Evolutionary conservation across 2,113 vertebrate genomes (phyloP).

Genomic region (Pristiophorus japonicus): DNA sequence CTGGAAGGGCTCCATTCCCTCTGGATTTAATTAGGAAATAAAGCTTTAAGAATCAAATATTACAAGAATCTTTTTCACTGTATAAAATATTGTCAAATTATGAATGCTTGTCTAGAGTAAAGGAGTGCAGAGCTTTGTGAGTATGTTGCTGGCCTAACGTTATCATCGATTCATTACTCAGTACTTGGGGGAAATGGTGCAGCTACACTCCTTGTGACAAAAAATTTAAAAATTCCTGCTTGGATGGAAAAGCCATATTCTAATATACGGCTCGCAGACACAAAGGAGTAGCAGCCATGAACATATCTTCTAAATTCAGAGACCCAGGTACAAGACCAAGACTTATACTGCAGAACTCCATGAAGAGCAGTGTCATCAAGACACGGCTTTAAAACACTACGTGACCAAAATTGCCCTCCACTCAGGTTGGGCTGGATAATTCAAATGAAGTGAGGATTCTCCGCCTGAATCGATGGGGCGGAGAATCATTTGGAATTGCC

Average conservation of each 20-base stretch:
- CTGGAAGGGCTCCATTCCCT: not conserved
- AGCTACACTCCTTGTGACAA: not conserved
- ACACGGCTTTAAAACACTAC: not conserved
- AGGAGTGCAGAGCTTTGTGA: not conserved
- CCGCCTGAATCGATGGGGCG: too few species aligned
- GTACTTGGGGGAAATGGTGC: not conserved
- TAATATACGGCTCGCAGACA: not conserved
- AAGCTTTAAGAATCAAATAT: not conserved
- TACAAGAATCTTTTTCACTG: not conserved
- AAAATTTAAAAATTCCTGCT: not conserved
- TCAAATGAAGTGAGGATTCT: too few species aligned
- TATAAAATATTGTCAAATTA: not conserved
- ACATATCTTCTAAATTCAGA: not conserved
- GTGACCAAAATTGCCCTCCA: too few species aligned
- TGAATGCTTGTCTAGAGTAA: not conserved
- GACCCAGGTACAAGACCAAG: not conserved
- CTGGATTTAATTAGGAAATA: not conserved
- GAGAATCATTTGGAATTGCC: too few species aligned
- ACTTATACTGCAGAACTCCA: not conserved
- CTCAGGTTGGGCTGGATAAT: too few species aligned
- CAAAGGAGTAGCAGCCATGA: not conserved
- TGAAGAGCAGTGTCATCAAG: not conserved
- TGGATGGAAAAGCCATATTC: not conserved
- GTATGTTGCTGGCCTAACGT: not conserved
- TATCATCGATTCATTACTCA: not conserved